These are phyloP conservation scores for Pocillopora meandrina DNA, from an alignment of 92 coral and sea anemone genomes.

Conservation along the genomic window DNA sequence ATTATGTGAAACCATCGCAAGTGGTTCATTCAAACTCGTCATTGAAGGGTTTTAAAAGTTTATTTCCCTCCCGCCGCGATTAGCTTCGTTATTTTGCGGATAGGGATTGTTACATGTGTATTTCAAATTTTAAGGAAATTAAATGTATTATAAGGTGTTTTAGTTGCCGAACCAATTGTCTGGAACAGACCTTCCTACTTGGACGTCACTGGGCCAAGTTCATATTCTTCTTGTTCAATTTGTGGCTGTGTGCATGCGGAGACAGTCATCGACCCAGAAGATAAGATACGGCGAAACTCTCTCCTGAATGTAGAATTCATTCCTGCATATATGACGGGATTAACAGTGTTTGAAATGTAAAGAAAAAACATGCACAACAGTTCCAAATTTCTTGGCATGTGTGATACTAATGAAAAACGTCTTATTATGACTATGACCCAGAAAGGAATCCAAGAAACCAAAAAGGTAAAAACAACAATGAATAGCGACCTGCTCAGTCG, in stretches of 20 bases:
- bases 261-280: constrained; percentile 9
- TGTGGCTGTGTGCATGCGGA: not conserved
- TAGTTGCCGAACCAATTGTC: too few relatives aligned
- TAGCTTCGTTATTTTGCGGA: too few relatives aligned
- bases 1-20: too few relatives aligned
- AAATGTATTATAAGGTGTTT: too few relatives aligned
- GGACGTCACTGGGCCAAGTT: not conserved
- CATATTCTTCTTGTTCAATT: not conserved
- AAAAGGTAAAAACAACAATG: constrained; percentile 34
- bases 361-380: constrained; percentile 44
- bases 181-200: too few relatives aligned
- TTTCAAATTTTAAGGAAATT: too few relatives aligned
- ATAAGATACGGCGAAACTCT: constrained; percentile 37
- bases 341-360: constrained; percentile 33
- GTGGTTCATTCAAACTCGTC: too few relatives aligned
- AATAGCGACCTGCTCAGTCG: constrained; percentile 30
- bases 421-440: constrained; percentile 42
- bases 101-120: too few relatives aligned
- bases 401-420: constrained; percentile 5
- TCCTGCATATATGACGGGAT: constrained; percentile 49
- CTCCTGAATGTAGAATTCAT: constrained; percentile 41
- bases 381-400: constrained; percentile 39
- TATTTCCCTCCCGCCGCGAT: too few relatives aligned
- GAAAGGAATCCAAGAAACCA: constrained; percentile 38
- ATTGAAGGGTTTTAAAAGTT: too few relatives aligned